Percentiles rank a stretch among this genome's conserved stretches.
These are phyloP conservation scores for Abrostola tripartita DNA, from an alignment of 2,888 invertebrate species.

Conservation along the genomic window DNA sequence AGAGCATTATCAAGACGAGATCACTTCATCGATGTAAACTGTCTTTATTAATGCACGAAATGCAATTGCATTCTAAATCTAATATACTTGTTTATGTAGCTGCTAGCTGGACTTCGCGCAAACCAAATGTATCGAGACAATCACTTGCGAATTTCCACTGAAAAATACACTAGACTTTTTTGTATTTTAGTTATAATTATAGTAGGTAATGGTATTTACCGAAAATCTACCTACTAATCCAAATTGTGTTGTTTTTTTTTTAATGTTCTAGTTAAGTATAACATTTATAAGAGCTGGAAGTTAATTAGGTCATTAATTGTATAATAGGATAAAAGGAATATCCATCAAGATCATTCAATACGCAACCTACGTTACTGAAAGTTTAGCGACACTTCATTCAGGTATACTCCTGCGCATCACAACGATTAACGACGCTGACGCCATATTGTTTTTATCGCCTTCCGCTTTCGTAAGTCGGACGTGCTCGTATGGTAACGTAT, in stretches of 20 bases:
- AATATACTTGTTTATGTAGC: conserved; percentile 7
- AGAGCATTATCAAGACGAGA: conserved; percentile 18
- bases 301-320: no score
- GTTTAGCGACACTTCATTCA: conserved; percentile 67
- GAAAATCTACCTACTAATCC: no score
- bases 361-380: conserved; percentile 56
- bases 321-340: no score
- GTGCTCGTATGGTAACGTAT: conserved; percentile 54
- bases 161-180: no score
- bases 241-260: no score
- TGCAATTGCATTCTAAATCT: conserved; percentile 29
- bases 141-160: no score
- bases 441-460: conserved; percentile 71
- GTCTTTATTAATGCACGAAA: conserved; percentile 22
- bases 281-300: no score
- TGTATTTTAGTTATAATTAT: no score
- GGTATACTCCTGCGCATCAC: conserved; percentile 62
- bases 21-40: conserved; percentile 22
- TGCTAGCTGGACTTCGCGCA: conserved; percentile 9
- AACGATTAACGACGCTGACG: conserved; percentile 53
- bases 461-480: conserved; percentile 73
- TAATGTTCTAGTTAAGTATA: no score
- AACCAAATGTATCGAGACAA: no score
- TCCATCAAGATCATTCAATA: conserved; percentile 13
- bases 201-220: no score